These are phyloP conservation scores for Thinocorus orbignyianus DNA, from an alignment of 2,113 vertebrate genomes.

Conservation along the genomic window DNA sequence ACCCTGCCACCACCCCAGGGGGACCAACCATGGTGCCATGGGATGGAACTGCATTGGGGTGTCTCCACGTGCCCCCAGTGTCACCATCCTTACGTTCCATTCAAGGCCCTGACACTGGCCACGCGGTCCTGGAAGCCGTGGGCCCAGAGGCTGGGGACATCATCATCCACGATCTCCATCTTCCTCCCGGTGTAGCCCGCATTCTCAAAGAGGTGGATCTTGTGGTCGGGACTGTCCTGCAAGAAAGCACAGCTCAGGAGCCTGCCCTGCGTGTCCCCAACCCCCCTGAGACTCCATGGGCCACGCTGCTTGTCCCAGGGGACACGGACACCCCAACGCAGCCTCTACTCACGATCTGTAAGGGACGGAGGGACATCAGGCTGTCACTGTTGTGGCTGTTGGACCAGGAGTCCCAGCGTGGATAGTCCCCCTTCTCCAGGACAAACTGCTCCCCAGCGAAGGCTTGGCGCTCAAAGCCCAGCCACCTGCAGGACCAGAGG, in stretches of 20 bases:
- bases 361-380: conserved; percentile 85
- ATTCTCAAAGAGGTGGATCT: conserved; percentile 90
- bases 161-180: conserved; percentile 93
- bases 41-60: fast-evolving
- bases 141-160: conserved; percentile 91
- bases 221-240: conserved; percentile 88
- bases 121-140: conserved; percentile 92
- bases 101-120: conserved; percentile 86
- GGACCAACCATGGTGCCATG: fast-evolving
- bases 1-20: neutral
- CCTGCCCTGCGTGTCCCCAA: neutral
- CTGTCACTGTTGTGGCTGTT: conserved; percentile 87
- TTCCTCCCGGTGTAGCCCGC: conserved; percentile 82
- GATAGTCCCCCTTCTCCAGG: conserved; percentile 91
- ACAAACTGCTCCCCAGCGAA: conserved; percentile 88
- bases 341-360: conserved; percentile 81
- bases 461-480: conserved; percentile 83
- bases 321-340: neutral
- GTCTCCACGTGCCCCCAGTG: fast-evolving
- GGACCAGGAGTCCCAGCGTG: conserved; percentile 92
- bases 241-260: neutral
- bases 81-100: conserved; percentile 84
- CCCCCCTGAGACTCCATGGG: fast-evolving
- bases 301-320: fast-evolving
- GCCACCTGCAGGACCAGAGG: conserved; percentile 74